These are phyloP conservation scores for Erinaceus europaeus DNA, from an alignment of 2,113 vertebrate genomes.

Conservation along the genomic window DNA sequence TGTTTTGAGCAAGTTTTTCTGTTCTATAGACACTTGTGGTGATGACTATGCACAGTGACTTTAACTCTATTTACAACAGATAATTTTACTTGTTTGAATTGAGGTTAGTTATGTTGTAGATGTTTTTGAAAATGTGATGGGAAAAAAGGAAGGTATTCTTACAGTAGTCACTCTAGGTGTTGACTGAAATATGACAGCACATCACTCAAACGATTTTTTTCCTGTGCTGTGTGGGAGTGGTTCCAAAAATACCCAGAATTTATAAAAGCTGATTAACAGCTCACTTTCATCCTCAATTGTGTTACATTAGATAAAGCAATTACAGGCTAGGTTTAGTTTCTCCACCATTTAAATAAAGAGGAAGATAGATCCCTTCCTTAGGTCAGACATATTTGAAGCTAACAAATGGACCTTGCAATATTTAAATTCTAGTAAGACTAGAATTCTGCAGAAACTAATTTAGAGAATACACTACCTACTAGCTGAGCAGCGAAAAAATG, in stretches of 20 bases:
- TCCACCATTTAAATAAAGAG: not conserved
- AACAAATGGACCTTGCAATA: not conserved
- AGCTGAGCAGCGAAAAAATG: too few relatives aligned
- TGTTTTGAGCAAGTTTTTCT: not conserved
- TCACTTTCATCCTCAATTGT: not conserved
- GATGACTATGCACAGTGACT: not conserved
- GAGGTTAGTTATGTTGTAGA: conserved; percentile 37
- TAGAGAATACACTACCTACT: not conserved
- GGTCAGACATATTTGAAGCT: not conserved
- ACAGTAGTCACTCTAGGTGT: not conserved
- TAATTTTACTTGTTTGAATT: not conserved
- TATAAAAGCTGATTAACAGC: not conserved
- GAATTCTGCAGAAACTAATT: not conserved
- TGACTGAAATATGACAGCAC: not conserved
- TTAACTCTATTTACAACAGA: not conserved
- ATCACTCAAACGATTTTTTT: not conserved
- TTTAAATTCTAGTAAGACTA: not conserved
- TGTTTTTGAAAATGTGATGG: conserved; percentile 17
- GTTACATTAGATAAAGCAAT: not conserved
- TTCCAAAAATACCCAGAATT: not conserved
- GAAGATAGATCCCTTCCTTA: conserved; percentile 12
- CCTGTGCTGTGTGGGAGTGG: not conserved
- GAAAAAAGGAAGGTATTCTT: not conserved
- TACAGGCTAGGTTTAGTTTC: not conserved
- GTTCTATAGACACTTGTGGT: not conserved